Base-by-base conservation (phyloP, 2,888 invertebrate genomes). In the Coremacera marginata region DNA sequence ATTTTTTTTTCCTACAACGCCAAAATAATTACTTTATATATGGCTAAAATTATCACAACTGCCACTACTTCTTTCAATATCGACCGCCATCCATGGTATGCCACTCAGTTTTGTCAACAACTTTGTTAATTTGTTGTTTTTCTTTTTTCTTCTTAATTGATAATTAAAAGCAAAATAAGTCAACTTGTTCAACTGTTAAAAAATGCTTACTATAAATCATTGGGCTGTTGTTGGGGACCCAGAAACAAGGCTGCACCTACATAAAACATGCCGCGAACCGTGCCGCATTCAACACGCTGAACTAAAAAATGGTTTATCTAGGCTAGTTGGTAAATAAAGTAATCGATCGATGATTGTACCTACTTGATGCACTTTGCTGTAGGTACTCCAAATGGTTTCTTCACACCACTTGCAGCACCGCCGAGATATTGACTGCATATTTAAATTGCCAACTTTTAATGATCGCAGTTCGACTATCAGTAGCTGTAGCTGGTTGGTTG, bases 131-230 rank as follows among this genome's bases (percentile, higher is more conserved):
- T 68, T 68, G 68, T 49, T 11, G 1, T 14, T 11, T 44, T 44
- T 44, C 8, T 68, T 22, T n/a, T n/a, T n/a, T 67, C 9, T 49
- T 68, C 22, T 49, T 27, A 68, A 68, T 51, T 68, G 68, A 9
- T 68, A 68, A 68, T 68, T 68, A 25, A 68, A 68, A 68, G 44
- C 14, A 52, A 52, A 16, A 16, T 5, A 52, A 52, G 49, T 49
- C n/a, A 14, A 49, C 44, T 44, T 25, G 44, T 49, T 68, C 68
- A 19, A 68, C n/a, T 19, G 27, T 16, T 8, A 65, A 37, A 34
- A 44, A 68, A 68, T 49, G 44, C 22, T 9, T 27, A 68, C 8
- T 51, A 68, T 68, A 68, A 68, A 49, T 68, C 68, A 67, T 63
- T 63, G 16, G 57, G 34, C 63, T 63, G n/a, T n/a, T 31, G n/a